Conservation (phyloP, 2,113 vertebrate species). For the Vidua macroura region DNA sequence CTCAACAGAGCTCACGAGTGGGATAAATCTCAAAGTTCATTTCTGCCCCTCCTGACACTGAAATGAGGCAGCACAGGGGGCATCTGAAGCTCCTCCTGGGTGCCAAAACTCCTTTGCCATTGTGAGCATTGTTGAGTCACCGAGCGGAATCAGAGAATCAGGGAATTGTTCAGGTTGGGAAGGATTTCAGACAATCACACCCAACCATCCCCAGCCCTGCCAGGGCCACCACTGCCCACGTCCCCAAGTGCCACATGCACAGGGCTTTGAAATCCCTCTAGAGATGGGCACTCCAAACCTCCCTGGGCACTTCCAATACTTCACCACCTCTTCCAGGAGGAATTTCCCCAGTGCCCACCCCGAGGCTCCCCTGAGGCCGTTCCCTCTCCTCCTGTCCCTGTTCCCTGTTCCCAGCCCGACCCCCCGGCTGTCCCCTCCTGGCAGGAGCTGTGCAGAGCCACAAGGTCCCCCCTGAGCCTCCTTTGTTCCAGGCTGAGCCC, state of each 20-base stretch:
- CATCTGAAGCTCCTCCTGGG: neutral
- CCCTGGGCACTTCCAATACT: neutral
- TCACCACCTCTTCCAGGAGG: neutral
- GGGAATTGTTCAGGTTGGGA: neutral
- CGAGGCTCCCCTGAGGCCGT: neutral
- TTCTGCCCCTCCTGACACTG: neutral
- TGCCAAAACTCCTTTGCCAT: neutral
- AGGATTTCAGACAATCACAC: accelerated
- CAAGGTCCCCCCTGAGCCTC: neutral
- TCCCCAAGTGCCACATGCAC: neutral
- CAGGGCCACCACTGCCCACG: accelerated
- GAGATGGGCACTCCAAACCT: accelerated
- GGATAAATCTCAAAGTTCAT: neutral
- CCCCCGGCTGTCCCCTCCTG: neutral
- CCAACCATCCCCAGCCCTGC: neutral
- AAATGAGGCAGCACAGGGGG: neutral
- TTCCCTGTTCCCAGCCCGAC: no score
- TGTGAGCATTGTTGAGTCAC: accelerated
- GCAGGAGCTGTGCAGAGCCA: neutral
- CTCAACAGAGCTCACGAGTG: accelerated
- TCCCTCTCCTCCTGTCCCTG: neutral
- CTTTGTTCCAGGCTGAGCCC: neutral
- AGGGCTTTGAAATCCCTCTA: accelerated
- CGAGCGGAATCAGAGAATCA: neutral
- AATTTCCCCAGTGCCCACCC: neutral